Base-by-base conservation (phyloP, 2,113 vertebrate species). In the Sapajus apella region DNA sequence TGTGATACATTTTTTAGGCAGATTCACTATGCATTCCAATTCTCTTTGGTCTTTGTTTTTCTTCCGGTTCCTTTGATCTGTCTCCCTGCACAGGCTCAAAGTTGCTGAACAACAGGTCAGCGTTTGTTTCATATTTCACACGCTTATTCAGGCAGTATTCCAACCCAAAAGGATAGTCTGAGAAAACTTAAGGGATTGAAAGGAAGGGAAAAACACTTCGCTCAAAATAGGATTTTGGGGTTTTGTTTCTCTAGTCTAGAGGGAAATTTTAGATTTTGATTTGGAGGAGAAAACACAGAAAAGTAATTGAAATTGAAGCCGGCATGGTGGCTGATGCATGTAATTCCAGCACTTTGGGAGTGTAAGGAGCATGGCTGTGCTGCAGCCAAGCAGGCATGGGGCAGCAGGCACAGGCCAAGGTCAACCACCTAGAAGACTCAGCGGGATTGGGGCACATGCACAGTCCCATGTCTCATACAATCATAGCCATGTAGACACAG, bases 41-140 rank as follows among this genome's bases (percentile, higher is more conserved):
- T 95, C 90, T 90, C 94, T 94, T 72, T 82, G 80, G 96, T 94
- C 95, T 96, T 80, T 95, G 55, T 88, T 96, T 95, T 58, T 3
- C 56, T 97, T 64, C 32, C 2, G 2, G 23, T 87, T 90, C 93
- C 92, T 97, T 97, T 97, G 97, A 96, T 95, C 91, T 92, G 70
- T 83, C 73, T 90, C 84, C 87, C 92, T 73, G 50, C 50, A 87
- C 16, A 35, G 82, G 40, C 84, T 87, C 90, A 40, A 72, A 95
- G 87, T 81, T 55, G 20, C 70, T 50, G n/a, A 95, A 95, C 56
- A 96, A 66, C 35, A 96, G 72, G 45, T 93, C 91, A 81, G 75
- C 40, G 0, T 92, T 84, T 73, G 40, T 95, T 96, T 92, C 90
- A n/a, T 77, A 95, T 89, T 87, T 93, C 86, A 96, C 61, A 88